Percentiles rank a stretch among this genome's conserved stretches.
Conservation (phyloP, 2,113 vertebrate species). For the Lagopus leucura region DNA sequence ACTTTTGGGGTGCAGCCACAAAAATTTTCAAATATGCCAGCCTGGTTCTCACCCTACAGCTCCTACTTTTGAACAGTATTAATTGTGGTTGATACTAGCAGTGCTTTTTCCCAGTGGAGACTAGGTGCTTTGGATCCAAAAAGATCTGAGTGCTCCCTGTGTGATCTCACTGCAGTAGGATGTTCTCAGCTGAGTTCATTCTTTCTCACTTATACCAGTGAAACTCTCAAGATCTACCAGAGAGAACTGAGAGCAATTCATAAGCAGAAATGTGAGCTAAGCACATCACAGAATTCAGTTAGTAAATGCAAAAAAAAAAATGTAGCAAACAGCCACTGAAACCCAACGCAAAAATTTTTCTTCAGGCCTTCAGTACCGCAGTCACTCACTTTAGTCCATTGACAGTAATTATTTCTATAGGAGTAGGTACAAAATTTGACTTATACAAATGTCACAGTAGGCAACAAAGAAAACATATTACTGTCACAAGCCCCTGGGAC, state of each 20-base stretch:
- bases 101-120: not conserved
- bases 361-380: not conserved
- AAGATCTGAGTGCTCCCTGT: not conserved
- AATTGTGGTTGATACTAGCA: not conserved
- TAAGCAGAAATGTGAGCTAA: not conserved
- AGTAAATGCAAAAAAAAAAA: not conserved
- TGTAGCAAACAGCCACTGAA: constrained; percentile 18
- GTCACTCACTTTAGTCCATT: not conserved
- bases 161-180: not conserved
- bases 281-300: not conserved
- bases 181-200: not conserved
- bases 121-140: not conserved
- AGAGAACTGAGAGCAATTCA: not conserved
- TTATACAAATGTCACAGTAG: not conserved
- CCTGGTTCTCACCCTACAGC: not conserved
- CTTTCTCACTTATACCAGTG: not conserved
- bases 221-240: not conserved
- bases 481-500: no score
- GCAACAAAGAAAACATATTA: not conserved
- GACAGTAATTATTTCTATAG: not conserved
- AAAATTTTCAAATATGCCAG: not conserved
- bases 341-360: not conserved
- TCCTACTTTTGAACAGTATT: not conserved
- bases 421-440: not conserved
- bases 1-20: not conserved